Evolutionary conservation across 2,888 invertebrate genomes (phyloP), one percentile per base, ranked within the genome.

Genomic region (Parnassius smintheus): DNA sequence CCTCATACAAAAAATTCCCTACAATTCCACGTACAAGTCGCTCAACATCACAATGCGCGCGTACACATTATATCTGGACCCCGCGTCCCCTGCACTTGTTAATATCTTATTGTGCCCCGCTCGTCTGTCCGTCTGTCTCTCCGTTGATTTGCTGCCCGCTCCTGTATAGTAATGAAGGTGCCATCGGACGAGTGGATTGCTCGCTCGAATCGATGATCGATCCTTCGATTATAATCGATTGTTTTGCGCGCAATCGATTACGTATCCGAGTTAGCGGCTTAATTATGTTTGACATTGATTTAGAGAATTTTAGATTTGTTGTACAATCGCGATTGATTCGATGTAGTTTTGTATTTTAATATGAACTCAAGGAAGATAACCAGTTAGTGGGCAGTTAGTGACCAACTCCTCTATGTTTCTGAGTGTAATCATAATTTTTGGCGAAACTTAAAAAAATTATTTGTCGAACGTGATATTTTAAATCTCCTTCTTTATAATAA

Each of bases 101-200:
- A 86, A 86, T 86, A 86, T 82, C 75, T 83, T 82, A 86, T 85
- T 85, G 85, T 85, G 80, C 76, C 79, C 76, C 71, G 49, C 69
- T 81, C 81, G 85, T 83, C 83, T 78, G 84, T 85, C 84, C 75
- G 83, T 81, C 80, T 75, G 84, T 82, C 85, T 75, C 79, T 75
- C 75, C 68, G 72, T 78, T 86, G 85, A 86, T 87, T 85, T 86
- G 87, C 83, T 75, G 75, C 75, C 74, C 72, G 85, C 85, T 85
- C 76, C 86, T 75, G 87, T 85, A 86, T 87, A 81, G 75, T 82
- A 86, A 86, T 87, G 85, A 85, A 83, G 82, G 84, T 77, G 83
- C 85, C 81, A 81, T 80, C 62, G 71, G 66, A 67, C 78, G 83
- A 81, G 82, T 70, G 75, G 77, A 79, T 71, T 77, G 81, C 81